Percentiles rank a stretch among this genome's conserved stretches.
Evolutionary conservation across 2,888 invertebrate species (phyloP).

Genomic region (Digitonthophagus gazella): DNA sequence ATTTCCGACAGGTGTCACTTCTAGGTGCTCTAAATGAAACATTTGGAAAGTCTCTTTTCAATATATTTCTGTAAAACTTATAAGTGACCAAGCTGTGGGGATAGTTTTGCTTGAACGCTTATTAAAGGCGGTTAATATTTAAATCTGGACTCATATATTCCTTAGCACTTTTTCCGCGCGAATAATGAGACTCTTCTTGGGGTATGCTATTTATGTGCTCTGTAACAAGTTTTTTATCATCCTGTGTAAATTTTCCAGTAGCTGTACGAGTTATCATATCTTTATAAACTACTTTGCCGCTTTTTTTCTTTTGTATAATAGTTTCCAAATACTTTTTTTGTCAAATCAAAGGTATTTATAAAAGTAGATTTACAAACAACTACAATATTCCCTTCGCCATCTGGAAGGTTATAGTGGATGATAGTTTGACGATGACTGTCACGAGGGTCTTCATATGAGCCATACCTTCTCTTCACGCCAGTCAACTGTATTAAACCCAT

Average conservation of each 20-base stretch:
- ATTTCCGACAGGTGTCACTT: constrained; percentile 25
- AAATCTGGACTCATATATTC: constrained; percentile 32
- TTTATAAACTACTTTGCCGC: background rate
- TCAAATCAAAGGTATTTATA: constrained; percentile 26
- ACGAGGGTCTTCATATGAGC: too few relatives aligned
- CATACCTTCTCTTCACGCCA: constrained; percentile 7
- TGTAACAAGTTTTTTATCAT: constrained; percentile 2
- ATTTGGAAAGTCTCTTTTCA: too few relatives aligned
- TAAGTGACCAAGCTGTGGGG: too few relatives aligned
- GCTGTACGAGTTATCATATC: constrained; percentile 4
- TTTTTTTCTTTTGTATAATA: constrained; percentile 19
- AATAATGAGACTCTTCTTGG: too few relatives aligned
- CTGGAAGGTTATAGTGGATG: constrained; percentile 11
- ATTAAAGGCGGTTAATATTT: constrained; percentile 30
- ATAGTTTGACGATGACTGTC: constrained; percentile 5
- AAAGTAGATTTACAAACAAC: too few relatives aligned
- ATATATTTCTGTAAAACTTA: too few relatives aligned
- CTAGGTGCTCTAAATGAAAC: constrained; percentile 26
- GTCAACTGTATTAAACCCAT: constrained; percentile 14
- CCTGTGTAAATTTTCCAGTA: background rate
- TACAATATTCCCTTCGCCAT: too few relatives aligned
- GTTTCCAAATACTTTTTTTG: constrained; percentile 28
- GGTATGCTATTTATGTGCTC: constrained; percentile 13
- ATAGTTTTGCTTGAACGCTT: too few relatives aligned
- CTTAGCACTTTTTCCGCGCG: too few relatives aligned